Percentiles rank a stretch among this genome's conserved stretches.
phyloP scores from a whole-genome alignment of 1,140 invertebrate species.

The Neodiprion pinetum region DNA sequence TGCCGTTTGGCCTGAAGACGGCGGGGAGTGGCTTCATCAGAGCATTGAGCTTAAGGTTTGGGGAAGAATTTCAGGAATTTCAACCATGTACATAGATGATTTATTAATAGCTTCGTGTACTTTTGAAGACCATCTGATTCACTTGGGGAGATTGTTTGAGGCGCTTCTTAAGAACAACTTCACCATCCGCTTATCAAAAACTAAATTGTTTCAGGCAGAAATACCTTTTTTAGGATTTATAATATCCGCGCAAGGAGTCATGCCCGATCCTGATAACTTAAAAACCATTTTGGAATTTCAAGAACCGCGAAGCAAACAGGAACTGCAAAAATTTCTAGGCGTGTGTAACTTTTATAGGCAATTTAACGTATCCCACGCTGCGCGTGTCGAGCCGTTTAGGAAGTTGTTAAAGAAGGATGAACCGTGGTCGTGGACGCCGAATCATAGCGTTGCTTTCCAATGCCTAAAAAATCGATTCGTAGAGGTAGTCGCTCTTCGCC shows the following conservation, averaged over 20 bases:
- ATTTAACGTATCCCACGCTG: conserved; percentile 17
- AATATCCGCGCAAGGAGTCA: conserved; percentile 37
- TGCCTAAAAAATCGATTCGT: conserved; percentile 21
- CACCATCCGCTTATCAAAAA: conserved; percentile 20
- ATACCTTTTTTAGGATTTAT: conserved; percentile 42
- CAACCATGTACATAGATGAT: conserved; percentile 15
- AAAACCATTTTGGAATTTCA: conserved; percentile 43
- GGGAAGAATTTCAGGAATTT: conserved; percentile 6
- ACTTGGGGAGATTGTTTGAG: neutral
- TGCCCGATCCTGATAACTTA: conserved; percentile 42
- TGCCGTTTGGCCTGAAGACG: conserved; percentile 24
- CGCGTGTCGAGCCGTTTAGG: conserved; percentile 18
- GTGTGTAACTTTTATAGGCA: conserved; percentile 24
- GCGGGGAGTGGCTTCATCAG: conserved; percentile 23
- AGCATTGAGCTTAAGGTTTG: conserved; percentile 15
- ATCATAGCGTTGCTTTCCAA: conserved; percentile 19
- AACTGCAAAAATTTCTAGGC: conserved; percentile 21
- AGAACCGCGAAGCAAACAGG: conserved; percentile 27
- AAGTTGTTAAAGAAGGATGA: conserved; percentile 22
- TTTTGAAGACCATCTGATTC: neutral
- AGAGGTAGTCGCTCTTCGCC: conserved; percentile 13
- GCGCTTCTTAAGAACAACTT: neutral
- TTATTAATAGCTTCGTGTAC: neutral
- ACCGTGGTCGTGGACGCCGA: conserved; percentile 17
- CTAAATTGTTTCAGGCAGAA: conserved; percentile 17